Percentiles rank a stretch among this genome's conserved stretches.
Evolutionary conservation across 2,113 vertebrate species (phyloP).

Genomic region (Jacana jacana): DNA sequence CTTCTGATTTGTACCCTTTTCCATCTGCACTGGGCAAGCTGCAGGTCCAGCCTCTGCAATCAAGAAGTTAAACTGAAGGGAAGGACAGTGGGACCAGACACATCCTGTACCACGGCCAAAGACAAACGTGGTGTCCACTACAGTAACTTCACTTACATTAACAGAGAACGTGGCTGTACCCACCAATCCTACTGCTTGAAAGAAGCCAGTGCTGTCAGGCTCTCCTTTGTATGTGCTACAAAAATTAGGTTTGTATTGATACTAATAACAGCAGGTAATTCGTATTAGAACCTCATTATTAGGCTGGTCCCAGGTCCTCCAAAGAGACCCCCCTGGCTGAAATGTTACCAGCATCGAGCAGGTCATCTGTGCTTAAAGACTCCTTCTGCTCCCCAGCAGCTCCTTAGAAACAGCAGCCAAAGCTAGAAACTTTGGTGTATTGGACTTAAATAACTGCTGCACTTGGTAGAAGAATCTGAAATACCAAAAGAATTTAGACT

Average conservation of each 20-base stretch:
- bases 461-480: neutral
- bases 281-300: neutral
- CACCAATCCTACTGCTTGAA: neutral
- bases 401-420: neutral
- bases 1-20: neutral
- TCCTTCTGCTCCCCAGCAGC: neutral
- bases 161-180: neutral
- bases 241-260: neutral
- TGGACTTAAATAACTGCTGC: neutral
- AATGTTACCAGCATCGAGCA: neutral
- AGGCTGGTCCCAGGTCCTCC: neutral
- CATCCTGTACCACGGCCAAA: neutral
- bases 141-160: neutral
- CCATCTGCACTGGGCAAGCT: neutral
- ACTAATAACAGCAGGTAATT: neutral
- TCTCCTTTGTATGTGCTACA: neutral
- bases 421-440: neutral
- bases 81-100: neutral
- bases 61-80: conserved; percentile 1
- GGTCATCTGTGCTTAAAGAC: neutral
- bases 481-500: neutral
- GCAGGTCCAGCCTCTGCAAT: neutral
- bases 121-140: neutral
- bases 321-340: neutral
- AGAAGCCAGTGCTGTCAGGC: neutral